phyloP scores from a whole-genome alignment of 1,140 invertebrate genomes.

The Anastrepha ludens region DNA sequence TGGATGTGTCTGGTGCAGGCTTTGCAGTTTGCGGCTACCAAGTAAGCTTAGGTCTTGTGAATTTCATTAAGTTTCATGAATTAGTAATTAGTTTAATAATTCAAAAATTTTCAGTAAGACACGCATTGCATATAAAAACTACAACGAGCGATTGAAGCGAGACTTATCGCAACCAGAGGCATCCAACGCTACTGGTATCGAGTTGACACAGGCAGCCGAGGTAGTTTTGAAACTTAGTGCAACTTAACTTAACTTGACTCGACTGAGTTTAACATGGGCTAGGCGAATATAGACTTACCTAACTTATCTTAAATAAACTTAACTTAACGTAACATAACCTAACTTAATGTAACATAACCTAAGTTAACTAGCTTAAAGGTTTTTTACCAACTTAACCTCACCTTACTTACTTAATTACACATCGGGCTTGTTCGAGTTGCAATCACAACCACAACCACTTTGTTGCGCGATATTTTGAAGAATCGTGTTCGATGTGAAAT shows the following conservation, averaged over 20 bases:
- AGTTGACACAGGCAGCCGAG: conserved; percentile 83
- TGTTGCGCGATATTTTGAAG: no score
- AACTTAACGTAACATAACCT: no score
- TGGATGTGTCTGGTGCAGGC: conserved; percentile 78
- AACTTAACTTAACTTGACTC: not conserved
- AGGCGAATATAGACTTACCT: not conserved
- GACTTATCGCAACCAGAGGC: conserved; percentile 82
- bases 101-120: conserved; percentile 59
- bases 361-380: no score
- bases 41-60: conserved; percentile 74
- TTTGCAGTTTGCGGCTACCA: conserved; percentile 80
- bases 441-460: no score
- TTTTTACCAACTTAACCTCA: no score
- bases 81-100: not conserved
- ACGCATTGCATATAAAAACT: conserved; percentile 77
- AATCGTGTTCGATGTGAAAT: no score
- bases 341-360: no score
- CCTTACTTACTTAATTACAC: no score
- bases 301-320: not conserved
- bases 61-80: not conserved
- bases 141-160: conserved; percentile 78
- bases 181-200: conserved; percentile 87
- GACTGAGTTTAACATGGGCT: no score
- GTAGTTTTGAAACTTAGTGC: conserved; percentile 59
- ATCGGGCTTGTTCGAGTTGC: no score